phyloP scores from a whole-genome alignment of 2,113 vertebrate genomes.

The Setophaga kirtlandii region DNA sequence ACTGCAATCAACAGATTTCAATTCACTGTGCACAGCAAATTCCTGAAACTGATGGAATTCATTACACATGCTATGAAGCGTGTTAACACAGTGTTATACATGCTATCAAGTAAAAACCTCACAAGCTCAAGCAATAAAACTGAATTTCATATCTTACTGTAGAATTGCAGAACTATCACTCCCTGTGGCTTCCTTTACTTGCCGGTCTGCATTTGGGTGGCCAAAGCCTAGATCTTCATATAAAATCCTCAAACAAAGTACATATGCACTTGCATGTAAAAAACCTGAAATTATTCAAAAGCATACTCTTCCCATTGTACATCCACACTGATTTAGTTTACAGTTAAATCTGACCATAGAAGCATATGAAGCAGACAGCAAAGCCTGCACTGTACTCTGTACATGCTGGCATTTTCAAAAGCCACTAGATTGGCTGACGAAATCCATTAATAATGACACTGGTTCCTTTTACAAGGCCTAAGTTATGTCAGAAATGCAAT shows the following conservation, averaged over 20 bases:
- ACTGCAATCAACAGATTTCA: background rate
- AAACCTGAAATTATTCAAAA: background rate
- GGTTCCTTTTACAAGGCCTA: slow-evolving; percentile 12
- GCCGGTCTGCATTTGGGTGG: background rate
- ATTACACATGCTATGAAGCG: background rate
- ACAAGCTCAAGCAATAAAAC: background rate
- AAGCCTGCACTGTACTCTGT: background rate
- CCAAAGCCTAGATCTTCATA: background rate
- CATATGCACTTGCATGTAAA: background rate
- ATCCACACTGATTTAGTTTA: background rate
- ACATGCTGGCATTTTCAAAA: slow-evolving; percentile 28
- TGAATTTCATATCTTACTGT: background rate
- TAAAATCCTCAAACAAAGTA: background rate
- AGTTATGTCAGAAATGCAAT: slow-evolving; percentile 44
- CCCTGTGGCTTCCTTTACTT: background rate
- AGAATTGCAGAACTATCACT: background rate
- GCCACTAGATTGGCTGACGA: slow-evolving; percentile 3
- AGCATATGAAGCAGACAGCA: background rate
- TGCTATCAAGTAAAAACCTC: background rate
- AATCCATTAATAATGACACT: slow-evolving; percentile 48
- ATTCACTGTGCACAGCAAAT: slow-evolving; percentile 11
- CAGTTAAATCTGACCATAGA: background rate
- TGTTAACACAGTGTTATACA: background rate
- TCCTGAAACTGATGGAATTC: slow-evolving; percentile 29
- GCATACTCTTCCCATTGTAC: background rate